These are phyloP conservation scores for Dendrolimus kikuchii DNA, from an alignment of 1,140 invertebrate species.

Conservation along the genomic window DNA sequence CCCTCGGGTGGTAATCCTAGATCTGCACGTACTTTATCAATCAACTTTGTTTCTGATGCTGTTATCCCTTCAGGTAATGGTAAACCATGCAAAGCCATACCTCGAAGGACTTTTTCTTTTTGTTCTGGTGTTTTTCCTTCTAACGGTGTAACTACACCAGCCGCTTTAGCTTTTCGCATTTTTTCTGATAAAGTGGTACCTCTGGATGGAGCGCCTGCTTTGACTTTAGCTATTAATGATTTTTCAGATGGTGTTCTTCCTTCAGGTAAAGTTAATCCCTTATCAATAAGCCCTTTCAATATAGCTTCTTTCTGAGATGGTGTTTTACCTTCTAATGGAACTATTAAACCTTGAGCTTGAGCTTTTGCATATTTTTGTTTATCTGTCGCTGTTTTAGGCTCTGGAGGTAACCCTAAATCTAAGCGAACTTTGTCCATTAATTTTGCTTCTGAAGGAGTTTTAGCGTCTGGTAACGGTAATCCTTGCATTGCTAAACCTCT, in stretches of 20 bases:
- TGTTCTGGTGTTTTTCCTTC: conserved; percentile 13
- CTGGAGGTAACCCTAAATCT: conserved; percentile 21
- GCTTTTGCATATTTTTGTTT: conserved; percentile 11
- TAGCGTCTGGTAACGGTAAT: conserved; percentile 19
- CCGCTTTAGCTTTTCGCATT: conserved; percentile 21
- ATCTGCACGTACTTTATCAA: conserved; percentile 16
- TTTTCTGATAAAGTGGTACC: conserved; percentile 14
- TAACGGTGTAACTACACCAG: conserved; percentile 9
- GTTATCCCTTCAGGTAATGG: conserved; percentile 21
- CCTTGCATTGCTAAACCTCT: conserved; percentile 17
- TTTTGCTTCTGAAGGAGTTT: conserved; percentile 20
- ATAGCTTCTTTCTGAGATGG: conserved; percentile 21
- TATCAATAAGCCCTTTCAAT: conserved; percentile 10
- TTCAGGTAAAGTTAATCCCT: conserved; percentile 17
- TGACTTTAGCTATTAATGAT: conserved; percentile 14
- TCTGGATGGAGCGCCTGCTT: neutral
- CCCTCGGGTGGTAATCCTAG: conserved; percentile 19
- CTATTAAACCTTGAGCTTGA: conserved; percentile 14
- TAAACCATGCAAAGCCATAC: conserved; percentile 9
- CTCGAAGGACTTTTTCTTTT: conserved; percentile 21
- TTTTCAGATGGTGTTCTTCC: conserved; percentile 24
- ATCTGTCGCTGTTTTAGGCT: conserved; percentile 10
- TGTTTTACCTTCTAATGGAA: conserved; percentile 20
- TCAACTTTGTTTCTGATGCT: conserved; percentile 13
- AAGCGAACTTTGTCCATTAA: conserved; percentile 10